Evolutionary conservation across 2,113 vertebrate genomes (phyloP).

Genomic region (Toxotes chatareus): DNA sequence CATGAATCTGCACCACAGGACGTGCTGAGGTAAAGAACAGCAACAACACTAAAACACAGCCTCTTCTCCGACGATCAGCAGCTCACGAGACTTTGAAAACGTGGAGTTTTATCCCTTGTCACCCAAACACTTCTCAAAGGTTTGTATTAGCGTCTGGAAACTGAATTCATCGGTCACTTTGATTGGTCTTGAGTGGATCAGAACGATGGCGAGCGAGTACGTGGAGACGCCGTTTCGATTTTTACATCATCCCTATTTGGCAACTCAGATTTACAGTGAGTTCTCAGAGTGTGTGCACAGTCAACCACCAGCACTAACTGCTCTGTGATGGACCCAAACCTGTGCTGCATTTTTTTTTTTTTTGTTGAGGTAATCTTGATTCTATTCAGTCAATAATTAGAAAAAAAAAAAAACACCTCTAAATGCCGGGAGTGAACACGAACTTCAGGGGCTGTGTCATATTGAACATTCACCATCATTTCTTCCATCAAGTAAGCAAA

Average conservation of each 20-base stretch:
- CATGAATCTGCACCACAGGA: background rate
- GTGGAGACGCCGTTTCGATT: background rate
- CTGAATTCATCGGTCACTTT: background rate
- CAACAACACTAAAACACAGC: constrained; percentile 10
- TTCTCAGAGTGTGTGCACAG: background rate
- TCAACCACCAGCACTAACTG: background rate
- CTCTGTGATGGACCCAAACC: background rate
- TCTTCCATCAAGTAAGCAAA: background rate
- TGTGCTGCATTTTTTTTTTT: background rate
- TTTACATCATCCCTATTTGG: background rate
- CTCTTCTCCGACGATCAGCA: constrained; percentile 29
- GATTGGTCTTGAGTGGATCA: background rate
- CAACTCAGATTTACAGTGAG: background rate
- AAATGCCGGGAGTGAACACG: background rate
- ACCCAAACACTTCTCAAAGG: constrained; percentile 13
- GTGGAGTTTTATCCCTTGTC: background rate
- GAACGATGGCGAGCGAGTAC: background rate
- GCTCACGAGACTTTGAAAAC: constrained; percentile 31
- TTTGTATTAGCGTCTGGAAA: background rate
- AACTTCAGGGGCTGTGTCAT: background rate
- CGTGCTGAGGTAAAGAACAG: constrained; percentile 32
- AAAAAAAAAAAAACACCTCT: background rate
- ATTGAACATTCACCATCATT: background rate
- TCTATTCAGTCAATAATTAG: background rate
- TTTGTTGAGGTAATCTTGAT: background rate